phyloP scores from a whole-genome alignment of 1,140 invertebrate species.

The Diorhabda carinulata region DNA sequence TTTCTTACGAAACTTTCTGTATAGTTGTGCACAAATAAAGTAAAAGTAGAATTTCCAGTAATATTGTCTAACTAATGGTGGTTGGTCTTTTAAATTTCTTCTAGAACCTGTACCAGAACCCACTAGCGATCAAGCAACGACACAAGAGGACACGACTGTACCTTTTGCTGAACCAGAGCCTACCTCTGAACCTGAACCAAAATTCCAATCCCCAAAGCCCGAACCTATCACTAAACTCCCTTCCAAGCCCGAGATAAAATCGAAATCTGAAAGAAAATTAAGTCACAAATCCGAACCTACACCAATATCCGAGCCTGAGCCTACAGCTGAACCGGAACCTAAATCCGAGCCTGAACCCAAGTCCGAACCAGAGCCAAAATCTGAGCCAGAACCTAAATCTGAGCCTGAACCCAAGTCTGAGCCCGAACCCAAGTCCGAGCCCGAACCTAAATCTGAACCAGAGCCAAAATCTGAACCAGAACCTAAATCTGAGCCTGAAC shows the following conservation, averaged over 20 bases:
- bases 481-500: slow-evolving; percentile 44
- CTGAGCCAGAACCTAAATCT: slow-evolving; percentile 45
- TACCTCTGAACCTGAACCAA: slow-evolving; percentile 43
- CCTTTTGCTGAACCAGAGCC: slow-evolving; percentile 47
- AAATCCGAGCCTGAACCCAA: slow-evolving; percentile 45
- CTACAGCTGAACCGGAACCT: slow-evolving; percentile 47
- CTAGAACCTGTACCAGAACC: slow-evolving; percentile 45
- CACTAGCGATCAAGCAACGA: slow-evolving; percentile 47
- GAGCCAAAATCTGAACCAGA: slow-evolving; percentile 46
- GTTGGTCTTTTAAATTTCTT: slow-evolving; percentile 53
- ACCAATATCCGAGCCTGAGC: slow-evolving; percentile 49
- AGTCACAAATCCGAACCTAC: slow-evolving; percentile 39
- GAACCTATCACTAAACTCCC: slow-evolving; percentile 41
- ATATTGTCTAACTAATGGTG: slow-evolving; percentile 25
- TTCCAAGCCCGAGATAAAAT: slow-evolving; percentile 31
- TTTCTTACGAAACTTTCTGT: background rate
- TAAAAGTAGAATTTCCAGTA: slow-evolving; percentile 4
- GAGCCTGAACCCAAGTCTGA: slow-evolving; percentile 45
- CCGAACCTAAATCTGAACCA: slow-evolving; percentile 49
- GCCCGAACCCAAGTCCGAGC: slow-evolving; percentile 46
- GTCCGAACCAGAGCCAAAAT: slow-evolving; percentile 44
- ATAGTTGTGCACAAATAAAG: slow-evolving; percentile 1
- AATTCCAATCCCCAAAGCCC: slow-evolving; percentile 44
- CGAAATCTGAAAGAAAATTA: background rate
- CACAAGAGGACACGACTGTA: slow-evolving; percentile 48